A percentile compares a stretch with the other conserved stretches of the same genome.
Evolutionary conservation across 2,113 vertebrate species (phyloP).

Genomic region (Procavia capensis): DNA sequence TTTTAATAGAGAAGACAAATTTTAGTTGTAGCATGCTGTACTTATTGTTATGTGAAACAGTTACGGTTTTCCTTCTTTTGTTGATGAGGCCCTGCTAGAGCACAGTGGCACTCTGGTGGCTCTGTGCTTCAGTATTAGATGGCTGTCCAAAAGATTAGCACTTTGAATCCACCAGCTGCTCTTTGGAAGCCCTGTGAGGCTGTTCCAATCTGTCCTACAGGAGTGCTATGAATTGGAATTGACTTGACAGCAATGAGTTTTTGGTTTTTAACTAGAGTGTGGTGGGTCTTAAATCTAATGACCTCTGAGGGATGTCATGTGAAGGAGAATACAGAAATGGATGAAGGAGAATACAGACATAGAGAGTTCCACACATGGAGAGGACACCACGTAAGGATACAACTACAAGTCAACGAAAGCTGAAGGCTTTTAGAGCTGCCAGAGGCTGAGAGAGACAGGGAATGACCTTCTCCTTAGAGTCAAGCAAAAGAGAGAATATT

Average conservation of each 20-base stretch:
- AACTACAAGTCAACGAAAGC: background rate
- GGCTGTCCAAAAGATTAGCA: too few species aligned
- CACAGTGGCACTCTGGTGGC: too few species aligned
- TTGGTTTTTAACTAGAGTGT: too few species aligned
- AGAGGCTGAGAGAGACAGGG: background rate
- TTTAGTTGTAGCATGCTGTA: slow-evolving; percentile 60
- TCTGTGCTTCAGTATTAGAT: too few species aligned
- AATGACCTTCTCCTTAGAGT: background rate
- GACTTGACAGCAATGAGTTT: too few species aligned
- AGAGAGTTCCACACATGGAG: background rate
- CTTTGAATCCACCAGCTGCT: too few species aligned
- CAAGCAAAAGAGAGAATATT: background rate
- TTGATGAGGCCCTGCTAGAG: background rate
- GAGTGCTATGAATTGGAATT: too few species aligned
- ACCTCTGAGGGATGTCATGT: background rate
- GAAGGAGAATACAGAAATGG: background rate
- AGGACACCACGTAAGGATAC: background rate
- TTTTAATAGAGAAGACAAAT: slow-evolving; percentile 65
- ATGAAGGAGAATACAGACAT: background rate
- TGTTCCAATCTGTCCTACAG: too few species aligned
- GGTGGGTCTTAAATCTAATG: background rate
- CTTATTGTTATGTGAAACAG: slow-evolving; percentile 52
- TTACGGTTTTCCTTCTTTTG: background rate
- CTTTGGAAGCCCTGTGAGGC: too few species aligned
- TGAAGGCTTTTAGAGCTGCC: background rate